Evolutionary conservation across 1,140 invertebrate species (phyloP).

Genomic region (Euura saliciscinereae): DNA sequence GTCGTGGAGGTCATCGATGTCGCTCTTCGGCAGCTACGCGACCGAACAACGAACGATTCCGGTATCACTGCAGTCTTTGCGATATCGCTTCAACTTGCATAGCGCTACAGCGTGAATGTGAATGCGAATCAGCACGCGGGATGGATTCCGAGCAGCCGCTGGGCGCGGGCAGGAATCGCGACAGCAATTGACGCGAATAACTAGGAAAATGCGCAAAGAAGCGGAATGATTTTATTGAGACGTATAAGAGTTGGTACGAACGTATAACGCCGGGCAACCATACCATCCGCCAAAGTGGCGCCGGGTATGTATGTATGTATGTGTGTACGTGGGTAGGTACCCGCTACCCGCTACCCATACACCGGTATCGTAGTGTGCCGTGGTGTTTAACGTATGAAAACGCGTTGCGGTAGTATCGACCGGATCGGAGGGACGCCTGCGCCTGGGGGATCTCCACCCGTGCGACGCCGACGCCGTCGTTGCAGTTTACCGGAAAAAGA

Average conservation of each 20-base stretch:
- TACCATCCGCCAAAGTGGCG: conserved; percentile 3
- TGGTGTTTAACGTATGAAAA: not conserved
- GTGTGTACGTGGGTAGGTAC: too few relatives aligned
- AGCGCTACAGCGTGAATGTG: too few relatives aligned
- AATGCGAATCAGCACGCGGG: too few relatives aligned
- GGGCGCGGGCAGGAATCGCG: too few relatives aligned
- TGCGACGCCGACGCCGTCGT: conserved; percentile 27
- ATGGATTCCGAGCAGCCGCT: too few relatives aligned
- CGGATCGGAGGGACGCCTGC: not conserved
- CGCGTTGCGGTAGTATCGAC: conserved; percentile 6
- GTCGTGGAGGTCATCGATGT: too few relatives aligned
- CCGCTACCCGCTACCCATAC: not conserved
- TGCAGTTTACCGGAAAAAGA: conserved; percentile 17
- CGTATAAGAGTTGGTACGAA: not conserved
- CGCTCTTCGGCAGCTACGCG: too few relatives aligned
- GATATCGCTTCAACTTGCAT: too few relatives aligned
- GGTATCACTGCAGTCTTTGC: too few relatives aligned
- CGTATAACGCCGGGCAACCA: not conserved
- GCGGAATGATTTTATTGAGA: not conserved
- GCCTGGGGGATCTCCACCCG: conserved; percentile 20
- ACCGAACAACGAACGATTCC: too few relatives aligned
- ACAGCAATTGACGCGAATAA: too few relatives aligned
- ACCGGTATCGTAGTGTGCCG: not conserved
- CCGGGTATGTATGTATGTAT: not conserved
- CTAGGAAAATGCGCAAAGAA: not conserved